phyloP scores from a whole-genome alignment of 2,888 invertebrate species.

The Nemotelus pantherinus region DNA sequence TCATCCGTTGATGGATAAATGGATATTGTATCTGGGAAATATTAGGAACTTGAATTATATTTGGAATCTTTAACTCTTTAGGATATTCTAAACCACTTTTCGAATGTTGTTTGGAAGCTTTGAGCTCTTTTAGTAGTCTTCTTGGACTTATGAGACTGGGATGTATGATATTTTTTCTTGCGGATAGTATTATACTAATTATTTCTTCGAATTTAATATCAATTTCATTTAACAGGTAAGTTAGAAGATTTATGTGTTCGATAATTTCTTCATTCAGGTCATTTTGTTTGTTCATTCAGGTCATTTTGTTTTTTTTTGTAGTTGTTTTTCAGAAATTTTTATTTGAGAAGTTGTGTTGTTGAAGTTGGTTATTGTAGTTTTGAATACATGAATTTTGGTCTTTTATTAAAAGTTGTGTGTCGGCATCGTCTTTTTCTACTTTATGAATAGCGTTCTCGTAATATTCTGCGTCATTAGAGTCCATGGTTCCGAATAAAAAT shows the following conservation, averaged over 20 bases:
- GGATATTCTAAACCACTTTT: slow-evolving; percentile 6
- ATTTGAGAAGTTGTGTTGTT: neutral
- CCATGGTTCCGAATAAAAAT: no score
- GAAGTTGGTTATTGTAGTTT: neutral
- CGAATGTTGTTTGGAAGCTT: neutral
- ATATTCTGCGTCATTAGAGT: no score
- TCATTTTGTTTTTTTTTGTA: slow-evolving; percentile 41
- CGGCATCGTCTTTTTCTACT: neutral
- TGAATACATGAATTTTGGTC: neutral
- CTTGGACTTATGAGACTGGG: slow-evolving; percentile 42
- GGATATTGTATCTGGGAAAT: neutral
- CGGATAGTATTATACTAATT: no score
- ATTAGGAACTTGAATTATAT: neutral
- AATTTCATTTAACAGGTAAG: no score
- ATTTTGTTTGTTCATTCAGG: slow-evolving; percentile 14
- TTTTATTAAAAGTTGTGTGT: neutral
- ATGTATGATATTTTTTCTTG: no score
- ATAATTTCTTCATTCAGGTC: neutral
- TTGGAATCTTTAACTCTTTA: neutral
- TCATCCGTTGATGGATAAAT: neutral
- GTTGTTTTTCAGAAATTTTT: neutral
- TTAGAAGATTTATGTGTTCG: no score
- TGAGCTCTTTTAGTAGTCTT: slow-evolving; percentile 45
- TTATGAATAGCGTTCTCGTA: no score
- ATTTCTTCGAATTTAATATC: no score